A percentile compares a stretch with the other conserved stretches of the same genome.
phyloP scores from a whole-genome alignment of 1,140 invertebrate genomes.

The Magallana ariakensis region DNA sequence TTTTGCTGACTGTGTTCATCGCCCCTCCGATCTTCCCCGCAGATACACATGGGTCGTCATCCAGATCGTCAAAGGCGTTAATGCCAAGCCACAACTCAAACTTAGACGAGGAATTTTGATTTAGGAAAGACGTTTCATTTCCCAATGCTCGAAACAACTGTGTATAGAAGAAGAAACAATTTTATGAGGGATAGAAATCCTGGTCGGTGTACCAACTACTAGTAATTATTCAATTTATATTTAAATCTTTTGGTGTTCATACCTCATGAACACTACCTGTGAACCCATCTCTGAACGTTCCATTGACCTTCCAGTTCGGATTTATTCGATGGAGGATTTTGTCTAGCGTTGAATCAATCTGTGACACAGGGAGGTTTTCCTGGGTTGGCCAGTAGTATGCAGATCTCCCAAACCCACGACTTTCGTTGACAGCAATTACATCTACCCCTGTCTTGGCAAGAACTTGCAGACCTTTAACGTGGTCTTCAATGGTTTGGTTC shows the following conservation, averaged over 20 bases:
- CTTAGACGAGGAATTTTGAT: not conserved
- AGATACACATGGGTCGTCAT: slow-evolving; percentile 63
- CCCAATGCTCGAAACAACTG: slow-evolving; percentile 61
- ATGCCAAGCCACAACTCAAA: slow-evolving; percentile 70
- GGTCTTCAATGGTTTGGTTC: slow-evolving; percentile 59
- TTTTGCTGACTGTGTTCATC: slow-evolving; percentile 63
- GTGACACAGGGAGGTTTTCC: slow-evolving; percentile 46
- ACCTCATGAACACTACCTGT: slow-evolving; percentile 57
- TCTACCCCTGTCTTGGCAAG: slow-evolving; percentile 56
- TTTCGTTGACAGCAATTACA: slow-evolving; percentile 67
- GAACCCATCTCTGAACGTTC: slow-evolving; percentile 65
- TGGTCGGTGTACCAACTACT: not conserved
- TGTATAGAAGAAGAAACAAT: slow-evolving; percentile 24
- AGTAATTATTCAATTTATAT: not conserved
- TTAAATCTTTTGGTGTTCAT: not conserved
- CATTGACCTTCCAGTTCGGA: slow-evolving; percentile 52
- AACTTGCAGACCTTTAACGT: slow-evolving; percentile 60
- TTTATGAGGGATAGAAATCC: not conserved
- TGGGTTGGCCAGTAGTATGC: slow-evolving; percentile 67
- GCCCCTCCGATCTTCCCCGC: slow-evolving; percentile 58
- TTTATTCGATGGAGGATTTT: slow-evolving; percentile 56
- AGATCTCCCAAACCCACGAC: slow-evolving; percentile 64
- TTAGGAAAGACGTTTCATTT: slow-evolving; percentile 41
- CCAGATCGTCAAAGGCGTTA: slow-evolving; percentile 69
- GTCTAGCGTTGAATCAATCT: slow-evolving; percentile 58